Evolutionary conservation across 2,888 invertebrate genomes (phyloP), one percentile per base, ranked within the genome.

Genomic region (Melinopterus prodromus): DNA sequence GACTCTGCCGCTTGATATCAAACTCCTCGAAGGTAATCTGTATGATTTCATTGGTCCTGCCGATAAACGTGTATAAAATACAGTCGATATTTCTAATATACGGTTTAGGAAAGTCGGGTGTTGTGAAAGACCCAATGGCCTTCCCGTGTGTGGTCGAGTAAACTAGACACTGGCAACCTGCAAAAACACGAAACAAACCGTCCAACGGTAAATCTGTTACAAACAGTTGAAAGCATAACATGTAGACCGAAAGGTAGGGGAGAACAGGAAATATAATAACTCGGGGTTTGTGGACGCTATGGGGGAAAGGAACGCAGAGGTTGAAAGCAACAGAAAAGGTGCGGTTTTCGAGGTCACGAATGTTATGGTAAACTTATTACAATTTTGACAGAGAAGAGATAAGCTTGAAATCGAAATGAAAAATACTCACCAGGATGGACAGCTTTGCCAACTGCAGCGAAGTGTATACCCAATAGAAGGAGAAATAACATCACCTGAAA

Each of bases 91-190:
- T 93, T 80, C 92, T 88, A 7, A 94, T 93, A 90, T 96, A 96
- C 80, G 93, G 92, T 82, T 92, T 92, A 4, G 96, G 96, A 89
- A 94, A 96, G 90, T 96, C 95, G 16, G 97, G 97, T 85, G 96
- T 96, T 87, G 93, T 94, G 91, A 97, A 97, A 75, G 92, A 93
- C 82, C 96, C 97, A 84, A 93, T 93, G 87, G 94, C 94, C 89
- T 93, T 94, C 85, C 94, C 94, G 88, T 94, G 94, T 82, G 95
- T 94, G 84, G 94, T 94, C 86, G 95, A 94, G 91, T 94, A 97
- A 82, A 94, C 93, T 84, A 96, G 91, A 89, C 97, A 97, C 86
- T 94, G 92, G 89, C 97, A 97, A 90, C 95, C 96, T 97, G 92
- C 78, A 91, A 91, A 53, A 26, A 26, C 2, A 1, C 26, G 26